Conservation (phyloP, 2,888 invertebrate genomes). For the Scrobipalpa atriplicella region DNA sequence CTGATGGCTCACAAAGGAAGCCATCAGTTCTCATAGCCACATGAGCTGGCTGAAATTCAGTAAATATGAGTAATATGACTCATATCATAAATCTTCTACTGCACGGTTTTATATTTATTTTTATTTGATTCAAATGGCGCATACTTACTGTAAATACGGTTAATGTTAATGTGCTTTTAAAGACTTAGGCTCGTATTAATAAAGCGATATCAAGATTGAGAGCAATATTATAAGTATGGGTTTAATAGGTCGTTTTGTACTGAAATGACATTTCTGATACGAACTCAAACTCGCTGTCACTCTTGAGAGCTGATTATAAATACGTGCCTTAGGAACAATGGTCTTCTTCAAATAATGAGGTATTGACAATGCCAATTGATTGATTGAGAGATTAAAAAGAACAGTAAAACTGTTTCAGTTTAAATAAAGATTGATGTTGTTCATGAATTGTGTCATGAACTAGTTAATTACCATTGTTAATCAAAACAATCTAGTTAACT, state of each 20-base stretch:
- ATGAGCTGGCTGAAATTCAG: constrained; percentile 22
- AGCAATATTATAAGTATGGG: too few relatives aligned
- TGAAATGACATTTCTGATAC: too few relatives aligned
- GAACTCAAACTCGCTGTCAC: too few relatives aligned
- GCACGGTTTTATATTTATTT: constrained; percentile 14
- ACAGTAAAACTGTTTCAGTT: not conserved
- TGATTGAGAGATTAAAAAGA: constrained; percentile 3
- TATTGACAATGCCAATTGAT: constrained; percentile 3
- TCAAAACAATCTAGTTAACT: not conserved
- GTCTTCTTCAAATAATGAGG: not conserved
- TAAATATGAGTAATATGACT: constrained; percentile 22
- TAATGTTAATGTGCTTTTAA: not conserved
- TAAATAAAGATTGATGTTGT: not conserved
- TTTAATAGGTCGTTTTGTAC: too few relatives aligned
- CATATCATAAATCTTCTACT: constrained; percentile 10
- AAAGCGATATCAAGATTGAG: too few relatives aligned
- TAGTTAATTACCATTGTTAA: not conserved
- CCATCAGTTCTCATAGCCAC: constrained; percentile 19
- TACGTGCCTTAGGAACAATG: not conserved
- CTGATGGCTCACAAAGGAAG: constrained; percentile 24
- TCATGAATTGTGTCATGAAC: not conserved
- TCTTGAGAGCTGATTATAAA: too few relatives aligned
- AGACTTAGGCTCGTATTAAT: too few relatives aligned
- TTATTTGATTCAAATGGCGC: constrained; percentile 3
- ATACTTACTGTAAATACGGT: not conserved